Evolutionary conservation across 2,888 invertebrate genomes (phyloP).

Genomic region (Maniola hyperantus): DNA sequence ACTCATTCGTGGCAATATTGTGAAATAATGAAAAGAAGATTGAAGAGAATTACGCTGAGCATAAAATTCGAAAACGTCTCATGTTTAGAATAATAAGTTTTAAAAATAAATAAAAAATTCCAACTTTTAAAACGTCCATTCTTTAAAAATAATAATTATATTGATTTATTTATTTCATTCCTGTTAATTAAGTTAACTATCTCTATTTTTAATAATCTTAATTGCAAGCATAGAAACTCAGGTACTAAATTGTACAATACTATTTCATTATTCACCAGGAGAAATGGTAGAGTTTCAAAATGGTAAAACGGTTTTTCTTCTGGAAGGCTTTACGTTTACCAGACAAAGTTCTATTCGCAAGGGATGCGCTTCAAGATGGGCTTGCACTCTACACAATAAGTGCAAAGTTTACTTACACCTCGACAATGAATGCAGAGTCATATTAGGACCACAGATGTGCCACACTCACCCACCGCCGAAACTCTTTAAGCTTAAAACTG

Average conservation of each 20-base stretch:
- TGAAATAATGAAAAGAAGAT: no score
- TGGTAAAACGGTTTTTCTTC: background rate
- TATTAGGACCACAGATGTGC: conserved; percentile 15
- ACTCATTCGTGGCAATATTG: no score
- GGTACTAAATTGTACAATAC: background rate
- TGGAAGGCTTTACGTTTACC: conserved; percentile 31
- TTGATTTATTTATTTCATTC: no score
- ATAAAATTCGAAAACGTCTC: no score
- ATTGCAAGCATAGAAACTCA: background rate
- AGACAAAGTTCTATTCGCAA: conserved; percentile 33
- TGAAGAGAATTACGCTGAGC: no score
- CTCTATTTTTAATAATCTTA: no score
- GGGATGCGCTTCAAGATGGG: conserved; percentile 41
- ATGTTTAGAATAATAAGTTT: no score
- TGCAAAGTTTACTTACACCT: conserved; percentile 44
- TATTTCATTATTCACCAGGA: conserved; percentile 33
- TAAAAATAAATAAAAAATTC: no score
- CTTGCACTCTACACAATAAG: conserved; percentile 41
- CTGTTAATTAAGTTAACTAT: no score
- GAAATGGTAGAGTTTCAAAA: background rate
- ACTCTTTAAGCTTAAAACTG: conserved; percentile 25
- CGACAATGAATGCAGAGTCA: conserved; percentile 37
- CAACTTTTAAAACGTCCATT: no score
- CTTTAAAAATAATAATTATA: no score
- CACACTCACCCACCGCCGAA: no score